A percentile compares a stretch with the other conserved stretches of the same genome.
Conservation (phyloP, 2,113 vertebrate genomes). For the Raja brachyura region DNA sequence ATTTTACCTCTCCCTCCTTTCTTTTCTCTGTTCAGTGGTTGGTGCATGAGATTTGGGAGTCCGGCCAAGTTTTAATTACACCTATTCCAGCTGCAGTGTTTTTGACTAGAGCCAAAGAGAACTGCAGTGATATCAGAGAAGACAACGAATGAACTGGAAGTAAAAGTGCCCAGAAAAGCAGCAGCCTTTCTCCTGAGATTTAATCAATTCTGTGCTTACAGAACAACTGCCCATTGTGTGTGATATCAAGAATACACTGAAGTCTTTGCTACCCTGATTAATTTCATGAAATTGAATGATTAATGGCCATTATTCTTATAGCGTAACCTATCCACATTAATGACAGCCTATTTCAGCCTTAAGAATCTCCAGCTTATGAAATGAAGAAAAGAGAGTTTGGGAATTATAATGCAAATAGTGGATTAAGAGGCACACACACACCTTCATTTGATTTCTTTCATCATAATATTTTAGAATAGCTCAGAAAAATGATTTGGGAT, state of each 20-base stretch:
- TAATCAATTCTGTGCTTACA: slow-evolving; percentile 36
- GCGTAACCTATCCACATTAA: slow-evolving; percentile 55
- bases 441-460: slow-evolving; percentile 50
- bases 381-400: slow-evolving; percentile 45
- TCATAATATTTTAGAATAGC: slow-evolving; percentile 52
- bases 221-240: slow-evolving; percentile 35
- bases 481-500: slow-evolving; percentile 54
- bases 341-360: slow-evolving; percentile 51
- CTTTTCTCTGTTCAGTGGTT: background rate
- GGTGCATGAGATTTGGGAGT: slow-evolving; percentile 29
- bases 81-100: background rate
- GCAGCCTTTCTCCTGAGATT: slow-evolving; percentile 1
- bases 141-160: slow-evolving; percentile 21
- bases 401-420: slow-evolving; percentile 50
- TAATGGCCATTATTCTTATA: slow-evolving; percentile 53
- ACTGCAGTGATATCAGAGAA: slow-evolving; percentile 1
- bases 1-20: background rate
- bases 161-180: slow-evolving; percentile 27
- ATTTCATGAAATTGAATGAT: slow-evolving; percentile 50
- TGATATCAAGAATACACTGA: slow-evolving; percentile 39
- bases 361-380: slow-evolving; percentile 43
- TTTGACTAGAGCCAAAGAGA: background rate
- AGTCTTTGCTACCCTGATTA: slow-evolving; percentile 47
- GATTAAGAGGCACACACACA: slow-evolving; percentile 43
- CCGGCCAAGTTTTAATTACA: slow-evolving; percentile 28